A percentile compares a stretch with the other conserved stretches of the same genome.
Conservation (phyloP, 2,113 vertebrate genomes). For the Chroicocephalus ridibundus region DNA sequence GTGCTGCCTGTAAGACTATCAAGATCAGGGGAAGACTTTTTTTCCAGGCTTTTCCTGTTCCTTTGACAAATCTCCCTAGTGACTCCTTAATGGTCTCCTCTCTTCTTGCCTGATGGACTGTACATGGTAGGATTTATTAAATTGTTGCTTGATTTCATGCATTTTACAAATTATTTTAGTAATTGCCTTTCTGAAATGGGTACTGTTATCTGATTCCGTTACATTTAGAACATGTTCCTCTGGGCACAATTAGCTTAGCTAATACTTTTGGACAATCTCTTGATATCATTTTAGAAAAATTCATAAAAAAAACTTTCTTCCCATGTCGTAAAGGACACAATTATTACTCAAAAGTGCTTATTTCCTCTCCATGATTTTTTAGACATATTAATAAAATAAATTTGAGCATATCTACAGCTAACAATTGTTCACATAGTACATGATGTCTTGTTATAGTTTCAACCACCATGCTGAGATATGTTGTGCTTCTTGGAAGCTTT, state of each 20-base stretch:
- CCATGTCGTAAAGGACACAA: not conserved
- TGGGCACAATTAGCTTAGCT: not conserved
- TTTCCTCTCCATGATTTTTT: not conserved
- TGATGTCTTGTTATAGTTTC: not conserved
- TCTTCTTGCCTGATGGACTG: not conserved
- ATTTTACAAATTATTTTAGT: not conserved
- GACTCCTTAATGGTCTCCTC: not conserved
- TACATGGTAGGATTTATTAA: not conserved
- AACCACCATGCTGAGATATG: not conserved
- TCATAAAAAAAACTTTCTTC: not conserved
- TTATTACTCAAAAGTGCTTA: not conserved
- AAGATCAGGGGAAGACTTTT: not conserved
- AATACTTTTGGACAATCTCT: not conserved
- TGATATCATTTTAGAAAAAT: not conserved
- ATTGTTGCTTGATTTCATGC: not conserved
- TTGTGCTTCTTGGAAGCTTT: not conserved
- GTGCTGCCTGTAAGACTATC: not conserved
- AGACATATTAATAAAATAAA: not conserved
- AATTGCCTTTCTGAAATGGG: not conserved
- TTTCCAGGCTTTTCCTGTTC: not conserved
- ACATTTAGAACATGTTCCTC: not conserved
- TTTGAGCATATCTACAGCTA: not conserved
- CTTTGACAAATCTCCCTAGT: not conserved
- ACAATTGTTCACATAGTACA: not conserved
- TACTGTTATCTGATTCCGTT: not conserved